Evolutionary conservation across 2,113 vertebrate genomes (phyloP), one percentile per base, ranked within the genome.

Genomic region (Dromiciops gliroides): DNA sequence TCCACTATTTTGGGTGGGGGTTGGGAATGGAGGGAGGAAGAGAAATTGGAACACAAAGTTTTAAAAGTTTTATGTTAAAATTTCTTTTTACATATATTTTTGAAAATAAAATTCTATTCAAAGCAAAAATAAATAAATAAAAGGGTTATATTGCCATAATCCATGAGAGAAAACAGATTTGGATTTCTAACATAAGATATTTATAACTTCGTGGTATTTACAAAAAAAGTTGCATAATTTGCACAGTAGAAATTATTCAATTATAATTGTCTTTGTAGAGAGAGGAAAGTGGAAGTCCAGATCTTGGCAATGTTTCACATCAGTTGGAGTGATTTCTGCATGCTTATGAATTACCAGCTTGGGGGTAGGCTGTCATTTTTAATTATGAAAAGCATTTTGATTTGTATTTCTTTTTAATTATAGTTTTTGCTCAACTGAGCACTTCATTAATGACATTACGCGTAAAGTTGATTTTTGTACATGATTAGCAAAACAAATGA

Each of bases 381-480:
- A 83, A 97, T 96, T 97, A 95, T 75, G 96, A 96, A 96, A 96
- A 97, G 47, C 96, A 97, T 96, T 96, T 97, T 94, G 50, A 94
- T 97, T 98, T 97, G 8, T 97, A 96, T 98, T 98, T 98, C 96
- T 95, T 98, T 98, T 98, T 98, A 98, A 98, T 98, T 97, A 98
- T 60, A 96, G 94, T 95, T 98, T 98, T 98, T 98, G 96, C 96
- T 98, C 91, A 98, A 19, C 95, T 92, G 94, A 98, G 91, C 92
- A 95, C 96, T 96, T 98, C 93, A 97, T 98, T 98, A 98, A 97
- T 97, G 97, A 89, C 89, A 95, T 95, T 97, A 91, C 89, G 95
- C 95, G 1, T 96, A 95, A 98, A 93, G 52, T 11, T 92, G 90
- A 95, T 96, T 94, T 98, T 96, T 98, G 93, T 95, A 96, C 67